Conservation (phyloP, 2,113 vertebrate species). For the Melanerpes formicivorus region DNA sequence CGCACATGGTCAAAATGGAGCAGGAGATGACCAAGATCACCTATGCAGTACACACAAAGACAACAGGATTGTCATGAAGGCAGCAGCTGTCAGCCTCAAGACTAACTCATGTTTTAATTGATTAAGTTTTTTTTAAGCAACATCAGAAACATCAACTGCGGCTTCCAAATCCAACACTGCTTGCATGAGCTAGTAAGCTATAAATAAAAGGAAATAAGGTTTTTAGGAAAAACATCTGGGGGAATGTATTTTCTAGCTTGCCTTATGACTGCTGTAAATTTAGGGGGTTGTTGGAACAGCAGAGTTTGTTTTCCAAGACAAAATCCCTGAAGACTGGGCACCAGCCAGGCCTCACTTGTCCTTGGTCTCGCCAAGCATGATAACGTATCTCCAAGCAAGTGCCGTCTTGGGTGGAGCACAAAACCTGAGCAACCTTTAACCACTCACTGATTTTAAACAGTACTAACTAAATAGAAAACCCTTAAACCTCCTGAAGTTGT, state of each 20-base stretch:
- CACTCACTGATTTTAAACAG: fast-evolving
- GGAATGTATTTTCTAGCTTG: not conserved
- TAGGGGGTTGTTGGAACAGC: not conserved
- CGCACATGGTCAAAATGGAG: not conserved
- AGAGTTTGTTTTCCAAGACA: not conserved
- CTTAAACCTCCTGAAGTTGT: fast-evolving
- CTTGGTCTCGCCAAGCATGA: fast-evolving
- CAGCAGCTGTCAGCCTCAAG: not conserved
- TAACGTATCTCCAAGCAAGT: fast-evolving
- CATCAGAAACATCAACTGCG: not conserved
- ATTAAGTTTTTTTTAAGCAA: too few relatives aligned
- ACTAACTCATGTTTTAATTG: not conserved
- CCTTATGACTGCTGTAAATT: fast-evolving
- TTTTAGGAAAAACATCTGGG: fast-evolving
- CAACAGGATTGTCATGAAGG: not conserved
- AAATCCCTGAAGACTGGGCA: not conserved
- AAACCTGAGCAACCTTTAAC: not conserved
- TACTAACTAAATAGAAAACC: not conserved
- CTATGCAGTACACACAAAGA: not conserved
- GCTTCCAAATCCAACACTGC: not conserved
- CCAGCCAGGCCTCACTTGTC: fast-evolving
- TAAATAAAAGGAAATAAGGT: fast-evolving
- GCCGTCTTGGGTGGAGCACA: fast-evolving
- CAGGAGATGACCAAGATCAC: not conserved
- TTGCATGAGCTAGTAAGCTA: not conserved